Evolutionary conservation across 2,113 vertebrate genomes (phyloP), one percentile per base, ranked within the genome.

Genomic region (Campylorhamphus procurvoides): DNA sequence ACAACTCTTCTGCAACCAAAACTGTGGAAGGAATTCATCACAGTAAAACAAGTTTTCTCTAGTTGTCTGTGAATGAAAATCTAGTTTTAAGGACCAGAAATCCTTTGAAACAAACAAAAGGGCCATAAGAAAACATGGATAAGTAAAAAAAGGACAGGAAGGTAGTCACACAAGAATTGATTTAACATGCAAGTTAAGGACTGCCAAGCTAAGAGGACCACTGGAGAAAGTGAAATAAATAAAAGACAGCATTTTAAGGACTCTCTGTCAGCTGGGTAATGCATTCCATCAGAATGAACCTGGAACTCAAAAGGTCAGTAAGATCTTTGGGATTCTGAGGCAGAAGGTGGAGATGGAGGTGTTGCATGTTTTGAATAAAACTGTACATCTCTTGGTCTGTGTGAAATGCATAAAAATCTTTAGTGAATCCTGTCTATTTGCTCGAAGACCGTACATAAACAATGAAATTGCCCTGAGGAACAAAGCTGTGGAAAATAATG

Each of bases 401-500:
- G 46, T 59, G 46, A 73, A 93, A 73, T 46, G 53, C 42, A n/a
- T 3, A 25, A 68, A 79, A 42, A 49, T 59, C 37, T 18, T 8
- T 49, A 20, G 18, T 28, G 13, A 56, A 8, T 59, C 15, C 25
- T 37, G 2, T 31, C 35, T 82, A 4, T 62, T 72, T 88, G 14
- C 53, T 55, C 55, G 35, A 83, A 63, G 33, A 52, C 18, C 27
- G 39, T 31, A 83, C 22, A 27, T 11, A 27, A 52, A 20, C 31
- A 64, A 14, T 64, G 52, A 78, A 81, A 75, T 31, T 35, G 8
- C 6, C 25, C 25, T 85, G 18, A 40, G n/a, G 53, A 85, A 18
- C 0, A 1, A 50, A 68, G 8, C 2, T 44, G 11, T 37, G 9
- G 40, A 13, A 75, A 87, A 56, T 10, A 6, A n/a, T 19, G 10